These are phyloP conservation scores for Syngnathus floridae DNA, from an alignment of 2,113 vertebrate genomes.

Conservation along the genomic window DNA sequence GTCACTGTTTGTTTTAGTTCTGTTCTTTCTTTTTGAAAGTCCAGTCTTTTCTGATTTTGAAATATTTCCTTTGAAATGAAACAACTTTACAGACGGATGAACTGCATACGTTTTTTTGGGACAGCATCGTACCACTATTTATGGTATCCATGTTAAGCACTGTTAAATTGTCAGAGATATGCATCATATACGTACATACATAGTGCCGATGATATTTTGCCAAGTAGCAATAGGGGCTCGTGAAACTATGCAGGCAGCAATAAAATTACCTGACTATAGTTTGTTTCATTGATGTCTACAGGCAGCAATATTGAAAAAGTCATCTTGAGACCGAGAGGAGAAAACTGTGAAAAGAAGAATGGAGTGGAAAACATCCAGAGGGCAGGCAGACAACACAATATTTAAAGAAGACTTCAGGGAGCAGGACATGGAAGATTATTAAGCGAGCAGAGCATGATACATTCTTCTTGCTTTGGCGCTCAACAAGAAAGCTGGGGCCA, in stretches of 20 bases:
- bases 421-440: slow-evolving; percentile 19
- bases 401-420: slow-evolving; percentile 17
- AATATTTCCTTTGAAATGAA: too few relatives aligned
- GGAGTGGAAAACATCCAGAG: slow-evolving; percentile 9
- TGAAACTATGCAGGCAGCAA: background rate
- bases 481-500: slow-evolving; percentile 10
- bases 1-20: too few relatives aligned
- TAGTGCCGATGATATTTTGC: background rate
- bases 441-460: slow-evolving; percentile 3
- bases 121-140: too few relatives aligned
- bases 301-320: background rate
- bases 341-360: slow-evolving; percentile 13
- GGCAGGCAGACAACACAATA: slow-evolving; percentile 16
- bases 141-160: too few relatives aligned
- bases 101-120: too few relatives aligned
- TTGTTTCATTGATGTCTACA: background rate
- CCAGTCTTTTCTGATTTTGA: too few relatives aligned
- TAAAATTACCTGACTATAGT: background rate
- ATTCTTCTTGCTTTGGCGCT: slow-evolving; percentile 5
- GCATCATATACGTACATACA: background rate
- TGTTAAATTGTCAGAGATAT: background rate
- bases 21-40: too few relatives aligned
- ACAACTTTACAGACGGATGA: too few relatives aligned
- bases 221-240: background rate
- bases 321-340: background rate